These are phyloP conservation scores for Sebastes iracundus DNA, from an alignment of 2,797 vertebrate genomes.

Conservation along the genomic window DNA sequence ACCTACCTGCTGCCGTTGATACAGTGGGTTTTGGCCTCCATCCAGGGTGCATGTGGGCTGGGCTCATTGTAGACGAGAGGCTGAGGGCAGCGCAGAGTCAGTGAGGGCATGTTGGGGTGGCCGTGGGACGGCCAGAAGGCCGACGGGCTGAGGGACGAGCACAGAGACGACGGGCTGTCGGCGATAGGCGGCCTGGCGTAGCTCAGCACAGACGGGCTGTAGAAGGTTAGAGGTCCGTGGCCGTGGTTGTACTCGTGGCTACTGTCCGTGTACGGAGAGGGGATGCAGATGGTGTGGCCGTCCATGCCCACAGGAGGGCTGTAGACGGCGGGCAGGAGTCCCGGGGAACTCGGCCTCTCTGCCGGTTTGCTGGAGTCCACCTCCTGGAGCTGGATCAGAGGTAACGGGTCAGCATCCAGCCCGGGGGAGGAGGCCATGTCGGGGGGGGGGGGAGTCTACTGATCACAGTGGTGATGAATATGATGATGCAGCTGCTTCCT, in stretches of 20 bases:
- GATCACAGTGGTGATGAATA: neutral
- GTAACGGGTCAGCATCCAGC: constrained; percentile 77
- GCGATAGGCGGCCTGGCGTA: constrained; percentile 79
- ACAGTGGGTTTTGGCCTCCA: constrained; percentile 79
- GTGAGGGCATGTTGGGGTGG: constrained; percentile 79
- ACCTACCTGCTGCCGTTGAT: constrained; percentile 84
- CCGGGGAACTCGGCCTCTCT: constrained; percentile 78
- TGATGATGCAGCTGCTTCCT: constrained; percentile 2
- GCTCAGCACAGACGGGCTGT: constrained; percentile 84
- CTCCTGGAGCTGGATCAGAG: constrained; percentile 85
- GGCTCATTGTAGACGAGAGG: constrained; percentile 87
- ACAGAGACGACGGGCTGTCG: constrained; percentile 74
- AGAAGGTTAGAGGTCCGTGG: constrained; percentile 84
- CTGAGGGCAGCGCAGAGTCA: constrained; percentile 88
- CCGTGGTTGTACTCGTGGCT: constrained; percentile 83
- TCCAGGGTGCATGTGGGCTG: constrained; percentile 83
- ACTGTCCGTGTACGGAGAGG: constrained; percentile 88
- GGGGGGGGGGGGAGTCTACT: neutral
- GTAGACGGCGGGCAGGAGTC: constrained; percentile 69
- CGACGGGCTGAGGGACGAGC: constrained; percentile 82
- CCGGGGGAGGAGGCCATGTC: constrained; percentile 85
- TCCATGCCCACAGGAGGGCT: constrained; percentile 80
- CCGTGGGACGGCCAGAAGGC: constrained; percentile 85
- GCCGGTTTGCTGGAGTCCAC: constrained; percentile 79
- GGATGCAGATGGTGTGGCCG: constrained; percentile 87